Conservation (phyloP, 1,140 invertebrate genomes). For the Hylaeus anthracinus region DNA sequence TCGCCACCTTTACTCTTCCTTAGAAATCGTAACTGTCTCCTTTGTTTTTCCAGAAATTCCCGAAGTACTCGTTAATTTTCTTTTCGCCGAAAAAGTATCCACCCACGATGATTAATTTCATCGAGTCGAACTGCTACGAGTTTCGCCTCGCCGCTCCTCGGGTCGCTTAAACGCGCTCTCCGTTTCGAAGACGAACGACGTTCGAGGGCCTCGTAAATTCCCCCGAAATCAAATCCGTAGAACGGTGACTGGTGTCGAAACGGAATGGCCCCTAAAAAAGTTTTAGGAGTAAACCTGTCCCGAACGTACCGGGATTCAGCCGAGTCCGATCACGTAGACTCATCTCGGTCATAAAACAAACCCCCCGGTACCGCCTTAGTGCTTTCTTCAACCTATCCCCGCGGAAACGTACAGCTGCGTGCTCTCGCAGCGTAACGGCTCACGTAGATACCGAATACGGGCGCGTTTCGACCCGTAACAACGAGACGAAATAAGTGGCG, state of each 20-base stretch:
- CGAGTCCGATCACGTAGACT: slow-evolving; percentile 72
- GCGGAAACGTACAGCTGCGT: slow-evolving; percentile 27
- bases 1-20: no score
- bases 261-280: slow-evolving; percentile 66
- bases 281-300: slow-evolving; percentile 53
- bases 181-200: background rate
- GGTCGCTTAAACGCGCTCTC: background rate
- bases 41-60: no score
- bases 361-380: slow-evolving; percentile 33
- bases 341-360: slow-evolving; percentile 72
- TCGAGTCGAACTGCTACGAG: no score
- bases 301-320: background rate
- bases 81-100: no score
- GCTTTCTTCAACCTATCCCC: slow-evolving; percentile 25
- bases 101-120: no score
- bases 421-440: slow-evolving; percentile 21
- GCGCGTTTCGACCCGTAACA: background rate
- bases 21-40: no score
- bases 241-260: slow-evolving; percentile 18
- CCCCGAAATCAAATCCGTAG: slow-evolving; percentile 49
- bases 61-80: no score
- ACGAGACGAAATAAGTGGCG: slow-evolving; percentile 18
- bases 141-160: background rate
- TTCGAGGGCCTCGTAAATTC: slow-evolving; percentile 29
- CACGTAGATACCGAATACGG: slow-evolving; percentile 19